A percentile compares a stretch with the other conserved stretches of the same genome.
These are phyloP conservation scores for Heterodera schachtii DNA, from an alignment of 1,140 invertebrate genomes.

Conservation along the genomic window DNA sequence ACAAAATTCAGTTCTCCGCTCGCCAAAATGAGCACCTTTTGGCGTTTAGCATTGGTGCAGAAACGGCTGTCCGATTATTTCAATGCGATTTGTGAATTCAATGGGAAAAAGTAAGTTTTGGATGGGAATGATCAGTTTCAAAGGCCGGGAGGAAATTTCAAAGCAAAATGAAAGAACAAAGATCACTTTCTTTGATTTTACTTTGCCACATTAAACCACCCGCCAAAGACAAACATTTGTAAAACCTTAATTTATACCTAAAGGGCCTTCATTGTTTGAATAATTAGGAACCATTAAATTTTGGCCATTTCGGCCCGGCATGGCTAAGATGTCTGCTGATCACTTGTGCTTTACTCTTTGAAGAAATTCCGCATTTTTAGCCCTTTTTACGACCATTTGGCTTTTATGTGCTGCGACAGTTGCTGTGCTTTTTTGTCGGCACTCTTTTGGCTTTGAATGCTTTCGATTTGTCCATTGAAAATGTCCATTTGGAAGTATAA, in stretches of 20 bases:
- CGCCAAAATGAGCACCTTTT: conserved; percentile 28
- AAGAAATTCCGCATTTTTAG: conserved; percentile 10
- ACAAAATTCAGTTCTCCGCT: conserved; percentile 7
- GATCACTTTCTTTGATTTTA: no score
- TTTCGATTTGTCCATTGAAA: conserved; percentile 96
- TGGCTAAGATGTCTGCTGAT: not conserved
- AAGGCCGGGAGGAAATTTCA: no score
- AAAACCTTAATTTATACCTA: no score
- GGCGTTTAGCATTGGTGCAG: conserved; percentile 26
- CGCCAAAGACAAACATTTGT: no score
- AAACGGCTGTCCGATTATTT: conserved; percentile 31
- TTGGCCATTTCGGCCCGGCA: no score
- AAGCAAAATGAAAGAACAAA: no score
- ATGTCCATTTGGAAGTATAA: conserved; percentile 83
- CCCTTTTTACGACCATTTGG: conserved; percentile 84
- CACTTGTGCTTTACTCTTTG: not conserved
- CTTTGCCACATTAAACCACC: no score
- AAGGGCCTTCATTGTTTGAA: no score
- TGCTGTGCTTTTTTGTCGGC: conserved; percentile 85
- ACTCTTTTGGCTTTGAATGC: conserved; percentile 92
- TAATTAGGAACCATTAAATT: no score
- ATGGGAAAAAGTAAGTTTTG: conserved; percentile 26
- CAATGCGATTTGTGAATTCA: conserved; percentile 9
- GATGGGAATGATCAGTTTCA: not conserved
- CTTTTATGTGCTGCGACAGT: conserved; percentile 85